A percentile compares a stretch with the other conserved stretches of the same genome.
Evolutionary conservation across 1,140 invertebrate genomes (phyloP).

Genomic region (Drosophila orosa): DNA sequence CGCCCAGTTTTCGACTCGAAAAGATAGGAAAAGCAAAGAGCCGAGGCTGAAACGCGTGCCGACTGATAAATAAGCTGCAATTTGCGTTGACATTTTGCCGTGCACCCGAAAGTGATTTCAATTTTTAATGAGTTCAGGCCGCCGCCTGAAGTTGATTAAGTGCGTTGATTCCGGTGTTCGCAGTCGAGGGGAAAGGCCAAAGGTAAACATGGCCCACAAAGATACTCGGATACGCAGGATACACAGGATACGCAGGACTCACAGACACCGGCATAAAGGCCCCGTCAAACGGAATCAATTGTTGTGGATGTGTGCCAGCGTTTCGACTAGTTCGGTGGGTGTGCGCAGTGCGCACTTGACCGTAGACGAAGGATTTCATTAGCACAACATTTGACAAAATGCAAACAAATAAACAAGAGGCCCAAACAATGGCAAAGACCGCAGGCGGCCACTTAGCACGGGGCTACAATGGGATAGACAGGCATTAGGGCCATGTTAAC

Average conservation of each 20-base stretch:
- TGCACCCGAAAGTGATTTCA: constrained; percentile 69
- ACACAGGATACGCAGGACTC: constrained; percentile 7
- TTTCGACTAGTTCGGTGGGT: constrained; percentile 22
- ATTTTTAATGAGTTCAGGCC: constrained; percentile 74
- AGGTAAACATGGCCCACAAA: constrained; percentile 35
- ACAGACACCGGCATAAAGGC: neutral
- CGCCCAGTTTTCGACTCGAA: constrained; percentile 34
- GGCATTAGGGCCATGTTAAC: constrained; percentile 75
- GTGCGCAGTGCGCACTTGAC: constrained; percentile 68
- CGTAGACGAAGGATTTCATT: constrained; percentile 75
- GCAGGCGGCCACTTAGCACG: constrained; percentile 69
- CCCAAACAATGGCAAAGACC: constrained; percentile 60
- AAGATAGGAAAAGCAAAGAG: constrained; percentile 18
- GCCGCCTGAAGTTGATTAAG: constrained; percentile 68
- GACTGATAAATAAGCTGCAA: constrained; percentile 82
- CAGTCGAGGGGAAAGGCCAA: constrained; percentile 34
- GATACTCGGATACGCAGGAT: constrained; percentile 26
- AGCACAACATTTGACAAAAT: constrained; percentile 80
- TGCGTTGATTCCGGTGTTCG: constrained; percentile 60
- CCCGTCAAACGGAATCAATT: constrained; percentile 65
- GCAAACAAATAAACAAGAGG: constrained; percentile 62
- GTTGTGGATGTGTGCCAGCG: constrained; percentile 26
- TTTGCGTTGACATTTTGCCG: constrained; percentile 80
- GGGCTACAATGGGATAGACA: constrained; percentile 47
- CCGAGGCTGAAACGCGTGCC: constrained; percentile 29